Conservation (phyloP, 2,113 vertebrate genomes). For the Myotis yumanensis region DNA sequence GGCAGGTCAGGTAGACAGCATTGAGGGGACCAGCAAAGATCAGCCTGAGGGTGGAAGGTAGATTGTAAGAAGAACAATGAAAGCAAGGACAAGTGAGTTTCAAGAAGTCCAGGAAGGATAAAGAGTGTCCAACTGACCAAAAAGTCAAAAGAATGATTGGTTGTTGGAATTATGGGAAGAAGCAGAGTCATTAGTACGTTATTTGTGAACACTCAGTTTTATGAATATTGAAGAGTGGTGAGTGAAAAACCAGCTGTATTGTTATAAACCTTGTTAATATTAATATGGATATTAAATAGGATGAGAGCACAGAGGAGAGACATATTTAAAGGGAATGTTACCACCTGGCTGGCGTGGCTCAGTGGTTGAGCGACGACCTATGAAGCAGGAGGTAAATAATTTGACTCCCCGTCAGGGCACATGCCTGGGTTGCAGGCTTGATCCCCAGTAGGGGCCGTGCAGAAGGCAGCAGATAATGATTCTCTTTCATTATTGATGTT, state of each 20-base stretch:
- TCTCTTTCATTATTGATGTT: no score
- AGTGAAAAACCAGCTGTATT: not conserved
- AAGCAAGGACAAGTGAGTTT: not conserved
- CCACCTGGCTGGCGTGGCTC: no score
- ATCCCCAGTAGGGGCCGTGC: no score
- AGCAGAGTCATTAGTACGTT: not conserved
- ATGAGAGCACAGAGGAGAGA: not conserved
- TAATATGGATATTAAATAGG: not conserved
- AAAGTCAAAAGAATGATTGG: not conserved
- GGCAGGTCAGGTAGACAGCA: not conserved
- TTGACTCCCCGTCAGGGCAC: no score
- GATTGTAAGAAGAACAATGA: not conserved
- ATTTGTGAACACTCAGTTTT: no score
- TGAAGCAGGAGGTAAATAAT: no score
- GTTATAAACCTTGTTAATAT: not conserved
- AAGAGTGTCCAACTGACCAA: not conserved
- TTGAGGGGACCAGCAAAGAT: not conserved
- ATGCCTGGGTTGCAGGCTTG: no score
- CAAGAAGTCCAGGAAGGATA: not conserved
- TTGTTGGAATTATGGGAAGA: not conserved
- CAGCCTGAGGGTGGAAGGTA: not conserved
- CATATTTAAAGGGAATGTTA: not conserved
- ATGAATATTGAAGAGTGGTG: not conserved
- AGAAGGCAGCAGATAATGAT: no score
- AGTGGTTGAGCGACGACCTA: no score